A percentile compares a stretch with the other conserved stretches of the same genome.
These are phyloP conservation scores for Sinotaia quadrata DNA, from an alignment of 2,888 invertebrate species.

Conservation along the genomic window DNA sequence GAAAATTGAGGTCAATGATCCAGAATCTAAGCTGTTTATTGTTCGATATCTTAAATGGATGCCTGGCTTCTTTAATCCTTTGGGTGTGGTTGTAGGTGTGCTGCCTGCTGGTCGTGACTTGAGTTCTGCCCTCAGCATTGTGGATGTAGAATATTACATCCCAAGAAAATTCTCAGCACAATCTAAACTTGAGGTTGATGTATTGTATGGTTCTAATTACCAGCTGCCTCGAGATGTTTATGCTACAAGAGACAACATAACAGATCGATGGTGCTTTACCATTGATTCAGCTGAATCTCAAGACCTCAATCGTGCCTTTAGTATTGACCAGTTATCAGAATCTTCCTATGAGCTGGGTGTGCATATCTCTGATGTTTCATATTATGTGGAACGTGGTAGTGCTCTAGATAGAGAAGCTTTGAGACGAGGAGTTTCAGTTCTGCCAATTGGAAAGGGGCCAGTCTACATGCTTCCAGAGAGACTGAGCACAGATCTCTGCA, in stretches of 20 bases:
- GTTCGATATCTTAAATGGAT: slow-evolving; percentile 66
- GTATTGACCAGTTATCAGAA: slow-evolving; percentile 52
- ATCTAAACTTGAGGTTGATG: slow-evolving; percentile 45
- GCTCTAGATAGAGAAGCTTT: slow-evolving; percentile 56
- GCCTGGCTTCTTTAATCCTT: slow-evolving; percentile 49
- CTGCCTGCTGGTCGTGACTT: slow-evolving; percentile 43
- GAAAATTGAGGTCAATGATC: slow-evolving; percentile 45
- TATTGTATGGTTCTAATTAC: slow-evolving; percentile 43
- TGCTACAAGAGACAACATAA: slow-evolving; percentile 44
- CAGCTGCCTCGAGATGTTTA: slow-evolving; percentile 42
- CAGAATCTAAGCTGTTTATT: slow-evolving; percentile 57
- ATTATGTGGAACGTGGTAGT: slow-evolving; percentile 53
- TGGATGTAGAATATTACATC: slow-evolving; percentile 60
- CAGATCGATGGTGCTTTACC: slow-evolving; percentile 53
- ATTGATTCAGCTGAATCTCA: slow-evolving; percentile 42
- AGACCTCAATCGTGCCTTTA: slow-evolving; percentile 53
- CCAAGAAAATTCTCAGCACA: slow-evolving; percentile 43
- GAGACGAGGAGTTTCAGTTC: slow-evolving; percentile 48
- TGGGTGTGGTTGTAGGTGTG: slow-evolving; percentile 65
- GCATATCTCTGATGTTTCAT: slow-evolving; percentile 61
- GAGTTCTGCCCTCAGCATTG: slow-evolving; percentile 12
- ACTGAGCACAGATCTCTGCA: slow-evolving; percentile 53
- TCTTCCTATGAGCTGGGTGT: slow-evolving; percentile 43
- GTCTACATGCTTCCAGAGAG: slow-evolving; percentile 54
- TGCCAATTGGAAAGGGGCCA: slow-evolving; percentile 46